Conservation (phyloP, 23 tunicate species). For the Ascidia mentula region DNA sequence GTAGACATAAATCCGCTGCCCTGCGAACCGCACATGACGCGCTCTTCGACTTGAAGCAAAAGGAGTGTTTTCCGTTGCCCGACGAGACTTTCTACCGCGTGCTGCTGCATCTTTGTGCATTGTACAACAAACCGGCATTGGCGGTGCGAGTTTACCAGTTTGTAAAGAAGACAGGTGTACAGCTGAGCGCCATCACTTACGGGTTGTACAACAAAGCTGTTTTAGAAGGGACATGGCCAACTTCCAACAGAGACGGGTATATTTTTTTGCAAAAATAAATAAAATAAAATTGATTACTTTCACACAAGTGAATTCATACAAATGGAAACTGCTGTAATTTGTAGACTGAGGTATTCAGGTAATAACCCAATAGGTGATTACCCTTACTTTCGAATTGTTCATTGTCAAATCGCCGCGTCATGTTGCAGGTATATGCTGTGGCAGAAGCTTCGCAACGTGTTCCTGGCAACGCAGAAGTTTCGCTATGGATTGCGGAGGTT, state of each 20-base stretch:
- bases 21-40: slow-evolving; percentile 72
- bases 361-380: no score
- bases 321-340: no score
- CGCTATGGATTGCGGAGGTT: slow-evolving; percentile 28
- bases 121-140: slow-evolving; percentile 75
- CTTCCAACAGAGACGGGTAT: slow-evolving; percentile 78
- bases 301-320: no score
- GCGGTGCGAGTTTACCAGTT: slow-evolving; percentile 80
- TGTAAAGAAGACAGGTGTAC: slow-evolving; percentile 52
- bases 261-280: no score
- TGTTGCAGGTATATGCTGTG: slow-evolving; percentile 78
- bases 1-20: slow-evolving; percentile 61
- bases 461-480: slow-evolving; percentile 47
- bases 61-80: slow-evolving; percentile 63
- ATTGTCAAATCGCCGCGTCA: no score
- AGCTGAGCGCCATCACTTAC: slow-evolving; percentile 88
- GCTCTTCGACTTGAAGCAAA: slow-evolving; percentile 39
- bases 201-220: slow-evolving; percentile 94
- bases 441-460: slow-evolving; percentile 82
- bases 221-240: slow-evolving; percentile 86
- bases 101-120: slow-evolving; percentile 69
- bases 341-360: no score
- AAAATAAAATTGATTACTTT: no score
- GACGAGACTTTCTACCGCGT: slow-evolving; percentile 87
- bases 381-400: no score